Conservation (phyloP, 2,113 vertebrate genomes). For the Pluvialis apricaria region DNA sequence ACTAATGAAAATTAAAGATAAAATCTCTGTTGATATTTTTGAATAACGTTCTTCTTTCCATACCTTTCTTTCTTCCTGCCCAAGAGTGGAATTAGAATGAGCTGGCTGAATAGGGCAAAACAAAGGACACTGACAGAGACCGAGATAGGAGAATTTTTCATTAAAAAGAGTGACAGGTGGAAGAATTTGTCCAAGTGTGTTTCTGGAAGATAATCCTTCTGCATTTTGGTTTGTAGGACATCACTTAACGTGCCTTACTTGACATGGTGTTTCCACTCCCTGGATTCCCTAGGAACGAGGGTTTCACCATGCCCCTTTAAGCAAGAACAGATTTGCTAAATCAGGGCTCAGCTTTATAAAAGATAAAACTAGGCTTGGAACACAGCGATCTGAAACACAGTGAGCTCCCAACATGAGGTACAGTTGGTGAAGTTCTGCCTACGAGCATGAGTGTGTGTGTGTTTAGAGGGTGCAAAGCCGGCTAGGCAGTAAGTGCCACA, state of each 20-base stretch:
- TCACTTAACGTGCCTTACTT: neutral
- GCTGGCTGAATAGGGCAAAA: neutral
- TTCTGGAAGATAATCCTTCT: slow-evolving; percentile 1
- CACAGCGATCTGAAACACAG: neutral
- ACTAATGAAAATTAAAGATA: neutral
- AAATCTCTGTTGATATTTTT: neutral
- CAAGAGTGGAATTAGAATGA: neutral
- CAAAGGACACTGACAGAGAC: neutral
- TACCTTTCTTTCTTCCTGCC: neutral
- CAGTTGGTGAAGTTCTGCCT: neutral
- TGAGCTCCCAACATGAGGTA: neutral
- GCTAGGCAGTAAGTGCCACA: neutral
- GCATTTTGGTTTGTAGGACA: neutral
- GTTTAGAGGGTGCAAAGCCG: neutral
- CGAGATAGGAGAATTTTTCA: neutral
- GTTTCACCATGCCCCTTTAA: neutral
- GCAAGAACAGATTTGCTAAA: neutral
- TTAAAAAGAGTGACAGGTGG: slow-evolving; percentile 13
- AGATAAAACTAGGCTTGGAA: neutral
- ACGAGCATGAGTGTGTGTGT: neutral
- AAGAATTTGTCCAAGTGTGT: neutral
- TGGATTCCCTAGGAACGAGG: neutral
- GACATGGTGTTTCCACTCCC: neutral
- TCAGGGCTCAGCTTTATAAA: neutral
- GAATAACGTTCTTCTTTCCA: neutral